Evolutionary conservation across 2,113 vertebrate species (phyloP).

Genomic region (Hiodon tergisus): DNA sequence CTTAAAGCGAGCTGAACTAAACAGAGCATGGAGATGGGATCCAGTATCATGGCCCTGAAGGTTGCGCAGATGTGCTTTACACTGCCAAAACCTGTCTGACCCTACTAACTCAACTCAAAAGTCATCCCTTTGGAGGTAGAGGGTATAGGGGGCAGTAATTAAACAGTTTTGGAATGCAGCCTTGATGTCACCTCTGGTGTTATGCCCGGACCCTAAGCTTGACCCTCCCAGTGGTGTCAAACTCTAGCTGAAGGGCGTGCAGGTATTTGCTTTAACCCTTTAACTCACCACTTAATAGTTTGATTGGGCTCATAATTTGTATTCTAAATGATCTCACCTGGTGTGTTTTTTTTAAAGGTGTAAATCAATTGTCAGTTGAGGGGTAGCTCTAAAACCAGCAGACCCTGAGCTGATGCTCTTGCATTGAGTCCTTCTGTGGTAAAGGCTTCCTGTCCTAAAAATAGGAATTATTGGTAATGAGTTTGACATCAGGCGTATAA

Average conservation of each 20-base stretch:
- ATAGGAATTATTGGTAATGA: conserved; percentile 4
- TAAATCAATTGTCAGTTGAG: too few relatives aligned
- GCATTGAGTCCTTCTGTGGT: too few relatives aligned
- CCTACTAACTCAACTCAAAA: background rate
- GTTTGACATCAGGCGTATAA: background rate
- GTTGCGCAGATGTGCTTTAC: background rate
- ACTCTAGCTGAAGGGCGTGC: too few relatives aligned
- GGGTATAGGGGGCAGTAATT: background rate
- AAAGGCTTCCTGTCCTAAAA: background rate
- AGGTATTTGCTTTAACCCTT: too few relatives aligned
- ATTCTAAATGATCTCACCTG: background rate
- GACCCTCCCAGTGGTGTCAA: background rate
- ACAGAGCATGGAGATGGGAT: too few relatives aligned
- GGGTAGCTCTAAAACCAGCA: too few relatives aligned
- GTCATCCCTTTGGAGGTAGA: background rate
- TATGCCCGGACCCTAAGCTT: background rate
- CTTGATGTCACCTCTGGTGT: background rate
- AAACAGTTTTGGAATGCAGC: conserved; percentile 3
- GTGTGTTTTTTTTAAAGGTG: background rate
- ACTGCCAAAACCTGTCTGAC: background rate
- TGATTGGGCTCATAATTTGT: too few relatives aligned
- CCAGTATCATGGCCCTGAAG: conserved; percentile 18
- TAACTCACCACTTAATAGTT: too few relatives aligned
- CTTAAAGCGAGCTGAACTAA: conserved; percentile 39
- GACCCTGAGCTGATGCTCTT: too few relatives aligned